A percentile compares a stretch with the other conserved stretches of the same genome.
Conservation (phyloP, 1,140 invertebrate species). For the Papilio polyxenes region DNA sequence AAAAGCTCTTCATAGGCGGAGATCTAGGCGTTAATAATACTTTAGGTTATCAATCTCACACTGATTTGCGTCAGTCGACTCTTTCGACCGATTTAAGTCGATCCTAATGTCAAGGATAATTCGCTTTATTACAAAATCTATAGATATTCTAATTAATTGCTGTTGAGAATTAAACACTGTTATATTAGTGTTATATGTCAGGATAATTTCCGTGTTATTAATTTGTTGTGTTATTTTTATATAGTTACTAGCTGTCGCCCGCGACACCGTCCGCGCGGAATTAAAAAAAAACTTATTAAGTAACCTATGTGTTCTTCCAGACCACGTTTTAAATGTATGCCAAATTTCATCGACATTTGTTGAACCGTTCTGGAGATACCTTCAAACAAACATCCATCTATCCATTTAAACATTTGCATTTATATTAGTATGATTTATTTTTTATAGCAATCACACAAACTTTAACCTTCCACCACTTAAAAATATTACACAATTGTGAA, state of each 20-base stretch:
- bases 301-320: too few relatives aligned
- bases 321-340: too few relatives aligned
- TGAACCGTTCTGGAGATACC: too few relatives aligned
- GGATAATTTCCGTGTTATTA: neutral
- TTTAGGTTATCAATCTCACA: neutral
- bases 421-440: too few relatives aligned
- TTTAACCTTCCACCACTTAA: neutral
- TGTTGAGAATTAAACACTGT: conserved; percentile 14
- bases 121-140: neutral
- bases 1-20: neutral
- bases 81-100: conserved; percentile 1
- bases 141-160: conserved; percentile 19
- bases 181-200: neutral
- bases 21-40: neutral
- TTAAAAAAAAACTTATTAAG: too few relatives aligned
- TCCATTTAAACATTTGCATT: too few relatives aligned
- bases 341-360: too few relatives aligned
- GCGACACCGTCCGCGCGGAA: too few relatives aligned
- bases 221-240: neutral
- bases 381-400: too few relatives aligned
- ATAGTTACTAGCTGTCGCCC: too few relatives aligned
- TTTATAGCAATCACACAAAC: too few relatives aligned
- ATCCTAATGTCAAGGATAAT: conserved; percentile 30
- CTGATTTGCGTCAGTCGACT: neutral
- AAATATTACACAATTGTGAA: too few relatives aligned